Base-by-base conservation (phyloP, 2,797 vertebrate genomes). In the Oophaga sylvatica region DNA sequence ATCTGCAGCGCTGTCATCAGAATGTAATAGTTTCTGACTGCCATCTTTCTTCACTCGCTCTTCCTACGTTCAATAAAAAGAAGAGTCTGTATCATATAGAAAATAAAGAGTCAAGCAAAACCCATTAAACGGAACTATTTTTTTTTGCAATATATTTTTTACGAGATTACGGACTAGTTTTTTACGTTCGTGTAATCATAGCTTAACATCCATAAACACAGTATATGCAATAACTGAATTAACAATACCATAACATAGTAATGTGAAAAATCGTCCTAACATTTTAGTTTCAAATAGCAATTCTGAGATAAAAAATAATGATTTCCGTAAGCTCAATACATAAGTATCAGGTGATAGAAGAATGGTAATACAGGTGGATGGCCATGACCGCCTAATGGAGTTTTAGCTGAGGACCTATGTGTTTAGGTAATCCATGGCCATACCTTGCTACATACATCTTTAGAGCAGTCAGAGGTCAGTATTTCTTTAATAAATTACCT, bases 11-110 rank as follows among this genome's bases (percentile, higher is more conserved):
- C 45, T 84, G 11, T 71, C 59, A 53, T 85, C 73, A 29, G 22
- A n/a, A 63, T 22, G 26, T 1, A 22, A 15, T 31, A 45, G 48
- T 13, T 63, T n/a, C 60, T 45, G 29, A 5, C 22, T 45, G 59
- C 1, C 26, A 26, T 22, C 22, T 65, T 41, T 48, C 65, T 53
- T 9, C 1, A 7, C 7, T 48, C 35, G 62, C 20, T 45, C 8
- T 67, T 81, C 60, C 80, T 81, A 67, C 17, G 48, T n/a, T 17
- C 13, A 77, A 77, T 26, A 26, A n/a, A 77, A 73, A 19, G 20
- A 16, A 76, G 12, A 13, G 65, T 5, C 10, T 73, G 2, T 11
- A 41, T 73, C 7, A 73, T 41, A 41, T 13, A 35, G 67, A 31
- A 41, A 41, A 75, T 75, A 75, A 75, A n/a, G 4, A 15, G 17